Conservation (phyloP, 1,140 invertebrate species). For the Trissolcus basalis region DNA sequence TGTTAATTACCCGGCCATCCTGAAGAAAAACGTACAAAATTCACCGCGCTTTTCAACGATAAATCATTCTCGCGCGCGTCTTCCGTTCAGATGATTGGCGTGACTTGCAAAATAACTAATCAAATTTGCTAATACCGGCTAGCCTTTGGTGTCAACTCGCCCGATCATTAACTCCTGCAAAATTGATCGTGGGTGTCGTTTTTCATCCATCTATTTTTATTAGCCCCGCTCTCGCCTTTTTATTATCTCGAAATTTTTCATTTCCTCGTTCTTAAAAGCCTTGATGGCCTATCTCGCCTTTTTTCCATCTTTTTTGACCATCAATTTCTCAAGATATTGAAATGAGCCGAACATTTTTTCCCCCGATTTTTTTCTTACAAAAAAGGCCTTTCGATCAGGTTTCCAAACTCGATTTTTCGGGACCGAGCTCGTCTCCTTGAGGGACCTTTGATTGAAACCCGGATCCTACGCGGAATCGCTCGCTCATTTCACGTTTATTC, state of each 20-base stretch:
- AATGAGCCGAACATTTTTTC: no score
- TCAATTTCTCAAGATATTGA: no score
- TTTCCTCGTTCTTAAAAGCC: no score
- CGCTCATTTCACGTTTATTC: slow-evolving; percentile 11
- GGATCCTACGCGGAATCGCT: no score
- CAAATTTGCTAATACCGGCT: slow-evolving; percentile 37
- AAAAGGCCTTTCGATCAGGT: no score
- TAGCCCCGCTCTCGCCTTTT: not conserved
- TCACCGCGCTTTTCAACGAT: slow-evolving; percentile 22
- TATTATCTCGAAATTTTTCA: no score
- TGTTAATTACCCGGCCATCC: slow-evolving; percentile 24
- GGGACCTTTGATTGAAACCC: no score
- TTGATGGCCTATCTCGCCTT: no score
- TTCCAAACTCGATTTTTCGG: no score
- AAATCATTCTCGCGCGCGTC: slow-evolving; percentile 23
- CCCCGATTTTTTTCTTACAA: no score
- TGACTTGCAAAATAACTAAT: slow-evolving; percentile 36
- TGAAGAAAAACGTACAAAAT: slow-evolving; percentile 26
- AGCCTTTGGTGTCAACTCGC: slow-evolving; percentile 19
- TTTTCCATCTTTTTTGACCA: no score
- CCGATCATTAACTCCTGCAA: slow-evolving; percentile 18
- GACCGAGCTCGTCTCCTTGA: no score
- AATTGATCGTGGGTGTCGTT: not conserved
- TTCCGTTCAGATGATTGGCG: slow-evolving; percentile 30
- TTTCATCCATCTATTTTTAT: not conserved